phyloP scores from a whole-genome alignment of 2,888 invertebrate species.

The Notodonta dromedarius region DNA sequence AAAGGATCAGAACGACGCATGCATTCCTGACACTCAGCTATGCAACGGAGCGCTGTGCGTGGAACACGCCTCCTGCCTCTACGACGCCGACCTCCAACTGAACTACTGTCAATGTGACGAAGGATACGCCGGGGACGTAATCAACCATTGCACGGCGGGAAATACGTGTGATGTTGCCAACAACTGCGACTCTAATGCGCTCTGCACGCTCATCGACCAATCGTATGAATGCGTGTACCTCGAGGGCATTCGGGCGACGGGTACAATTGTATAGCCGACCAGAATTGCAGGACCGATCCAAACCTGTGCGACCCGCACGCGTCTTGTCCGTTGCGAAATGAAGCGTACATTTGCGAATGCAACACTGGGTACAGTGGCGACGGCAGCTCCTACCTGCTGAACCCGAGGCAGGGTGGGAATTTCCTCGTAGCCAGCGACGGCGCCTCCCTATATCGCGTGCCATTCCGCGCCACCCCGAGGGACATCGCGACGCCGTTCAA shows the following conservation, averaged over 20 bases:
- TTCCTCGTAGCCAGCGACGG: conserved; percentile 96
- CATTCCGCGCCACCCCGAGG: conserved; percentile 86
- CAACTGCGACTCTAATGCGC: conserved; percentile 92
- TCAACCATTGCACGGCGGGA: conserved; percentile 85
- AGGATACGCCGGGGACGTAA: conserved; percentile 92
- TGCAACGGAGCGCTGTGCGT: conserved; percentile 87
- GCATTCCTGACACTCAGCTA: conserved; percentile 82
- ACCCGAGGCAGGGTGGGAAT: conserved; percentile 89
- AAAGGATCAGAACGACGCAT: conserved; percentile 86
- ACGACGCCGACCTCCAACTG: conserved; percentile 85
- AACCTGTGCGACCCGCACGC: conserved; percentile 93
- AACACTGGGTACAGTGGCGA: conserved; percentile 90
- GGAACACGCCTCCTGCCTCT: conserved; percentile 90
- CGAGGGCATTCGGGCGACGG: conserved; percentile 92
- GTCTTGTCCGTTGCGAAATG: conserved; percentile 85
- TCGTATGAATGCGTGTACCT: conserved; percentile 87
- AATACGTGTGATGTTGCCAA: conserved; percentile 89
- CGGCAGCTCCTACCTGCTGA: conserved; percentile 87
- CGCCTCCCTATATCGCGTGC: conserved; percentile 93
- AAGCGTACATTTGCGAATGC: conserved; percentile 86
- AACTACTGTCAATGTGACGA: conserved; percentile 92
- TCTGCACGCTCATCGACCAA: conserved; percentile 82
- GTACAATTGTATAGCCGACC: conserved; percentile 87
- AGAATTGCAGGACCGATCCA: conserved; percentile 89
- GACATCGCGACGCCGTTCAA: conserved; percentile 90